Evolutionary conservation across 2,113 vertebrate genomes (phyloP).

Genomic region (Suricata suricatta): DNA sequence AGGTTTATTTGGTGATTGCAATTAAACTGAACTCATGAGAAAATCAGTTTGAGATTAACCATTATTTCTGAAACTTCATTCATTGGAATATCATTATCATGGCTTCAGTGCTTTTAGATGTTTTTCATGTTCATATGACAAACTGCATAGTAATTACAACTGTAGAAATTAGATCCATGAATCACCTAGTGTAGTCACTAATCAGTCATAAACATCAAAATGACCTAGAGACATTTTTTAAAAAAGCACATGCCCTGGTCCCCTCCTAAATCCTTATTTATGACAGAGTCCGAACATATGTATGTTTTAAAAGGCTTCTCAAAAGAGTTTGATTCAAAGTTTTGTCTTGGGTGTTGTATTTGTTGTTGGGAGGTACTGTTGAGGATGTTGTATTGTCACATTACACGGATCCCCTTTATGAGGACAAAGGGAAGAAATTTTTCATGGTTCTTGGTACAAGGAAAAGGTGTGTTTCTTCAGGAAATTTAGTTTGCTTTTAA

Average conservation of each 20-base stretch:
- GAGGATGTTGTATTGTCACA: not conserved
- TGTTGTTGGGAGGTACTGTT: not conserved
- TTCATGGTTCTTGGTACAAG: not conserved
- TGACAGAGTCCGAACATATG: not conserved
- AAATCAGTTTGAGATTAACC: constrained; percentile 25
- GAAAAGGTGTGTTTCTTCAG: not conserved
- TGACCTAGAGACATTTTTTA: not conserved
- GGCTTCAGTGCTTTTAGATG: not conserved
- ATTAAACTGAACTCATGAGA: not conserved
- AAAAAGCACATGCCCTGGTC: not conserved
- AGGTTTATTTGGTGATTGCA: not conserved
- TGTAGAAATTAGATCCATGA: not conserved
- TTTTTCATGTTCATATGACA: constrained; percentile 31
- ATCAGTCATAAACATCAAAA: not conserved
- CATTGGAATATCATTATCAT: not conserved
- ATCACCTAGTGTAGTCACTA: not conserved
- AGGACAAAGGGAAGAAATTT: constrained; percentile 1
- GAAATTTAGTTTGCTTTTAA: constrained; percentile 37
- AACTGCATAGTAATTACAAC: not conserved
- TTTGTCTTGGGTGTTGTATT: not conserved
- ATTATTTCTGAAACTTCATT: not conserved
- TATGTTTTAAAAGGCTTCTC: constrained; percentile 35
- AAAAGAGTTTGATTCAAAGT: not conserved
- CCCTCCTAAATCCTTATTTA: not conserved
- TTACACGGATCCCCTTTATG: not conserved